Base-by-base conservation (phyloP, 2,888 invertebrate species). In the Tribolium freemani region DNA sequence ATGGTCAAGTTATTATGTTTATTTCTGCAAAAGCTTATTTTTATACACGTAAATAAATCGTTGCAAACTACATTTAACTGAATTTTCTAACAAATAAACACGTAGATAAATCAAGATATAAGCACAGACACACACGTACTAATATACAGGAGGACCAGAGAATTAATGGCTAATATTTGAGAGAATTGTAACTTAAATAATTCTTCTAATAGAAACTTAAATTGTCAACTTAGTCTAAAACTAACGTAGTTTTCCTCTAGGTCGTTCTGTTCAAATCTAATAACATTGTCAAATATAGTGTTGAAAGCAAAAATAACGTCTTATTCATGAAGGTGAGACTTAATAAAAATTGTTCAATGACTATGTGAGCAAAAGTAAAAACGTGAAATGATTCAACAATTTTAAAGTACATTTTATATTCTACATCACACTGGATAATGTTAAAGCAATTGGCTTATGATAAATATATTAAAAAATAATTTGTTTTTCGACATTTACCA, bases 11-110 rank as follows among this genome's bases (percentile, higher is more conserved):
- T 30, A 70, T 44, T 57, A 31, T 57, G n/a, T 69, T 70, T 63
- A 70, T 72, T 69, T 58, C 44, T 75, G 53, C 69, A 60, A 73
- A 72, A 75, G 66, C 69, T 51, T 54, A 13, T 48, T 45, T 63
- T 71, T 26, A 46, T 64, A 69, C 60, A 69, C 44, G 67, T 67
- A 69, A 69, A 60, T 60, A 60, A 69, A 69, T 67, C 67, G 48
- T 48, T 67, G 50, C 66, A 45, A 51, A 1, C 54, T 66, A 66
- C 53, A 54, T 45, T 30, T 20, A 66, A 54, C 66, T 20, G 30
- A 64, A n/a, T 38, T 51, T 66, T 66, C 54, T 66, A 66, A 5
- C 53, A 64, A 66, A 44, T 38, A 30, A 63, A 63, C 50, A 63
- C 60, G n/a, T 26, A 20, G 9, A 26, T 20, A 64, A 66, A 31